Conservation (phyloP, 2,797 vertebrate species). For the Rhinophrynus dorsalis region DNA sequence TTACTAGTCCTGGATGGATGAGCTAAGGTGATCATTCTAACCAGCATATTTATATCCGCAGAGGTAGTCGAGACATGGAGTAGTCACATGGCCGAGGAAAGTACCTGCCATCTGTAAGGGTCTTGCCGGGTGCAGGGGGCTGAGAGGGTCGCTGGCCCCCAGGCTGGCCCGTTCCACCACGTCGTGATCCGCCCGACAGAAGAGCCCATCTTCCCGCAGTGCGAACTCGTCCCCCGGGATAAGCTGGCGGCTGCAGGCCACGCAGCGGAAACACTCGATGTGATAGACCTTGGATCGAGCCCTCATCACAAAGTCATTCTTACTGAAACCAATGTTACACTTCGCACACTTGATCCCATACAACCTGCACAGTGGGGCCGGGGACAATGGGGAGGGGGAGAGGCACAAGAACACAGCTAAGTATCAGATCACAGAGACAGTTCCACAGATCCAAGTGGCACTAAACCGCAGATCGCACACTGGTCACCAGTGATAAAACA, state of each 20-base stretch:
- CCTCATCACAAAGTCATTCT: constrained; percentile 97
- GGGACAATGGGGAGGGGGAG: constrained; percentile 18
- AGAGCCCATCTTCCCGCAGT: constrained; percentile 90
- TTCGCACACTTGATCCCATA: constrained; percentile 97
- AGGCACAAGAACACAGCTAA: neutral
- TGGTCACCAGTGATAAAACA: too few relatives aligned
- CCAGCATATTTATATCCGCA: neutral
- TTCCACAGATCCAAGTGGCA: too few relatives aligned
- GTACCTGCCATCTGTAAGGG: constrained; percentile 98
- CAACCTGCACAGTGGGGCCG: constrained; percentile 70
- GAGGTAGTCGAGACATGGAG: too few relatives aligned
- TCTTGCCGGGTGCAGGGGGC: constrained; percentile 87
- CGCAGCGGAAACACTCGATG: constrained; percentile 97
- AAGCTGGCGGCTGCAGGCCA: constrained; percentile 95
- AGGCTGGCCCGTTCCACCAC: constrained; percentile 90
- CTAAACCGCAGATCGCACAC: too few relatives aligned
- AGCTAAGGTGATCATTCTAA: neutral
- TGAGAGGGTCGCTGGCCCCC: constrained; percentile 85
- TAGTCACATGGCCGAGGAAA: constrained; percentile 42
- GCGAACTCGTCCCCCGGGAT: constrained; percentile 96
- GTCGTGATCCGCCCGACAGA: constrained; percentile 93
- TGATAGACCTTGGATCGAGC: constrained; percentile 95
- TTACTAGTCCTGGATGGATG: neutral
- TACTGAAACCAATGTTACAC: constrained; percentile 97
- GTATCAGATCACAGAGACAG: neutral